phyloP scores from a whole-genome alignment of 2,888 invertebrate genomes.

The Molanna angustata region DNA sequence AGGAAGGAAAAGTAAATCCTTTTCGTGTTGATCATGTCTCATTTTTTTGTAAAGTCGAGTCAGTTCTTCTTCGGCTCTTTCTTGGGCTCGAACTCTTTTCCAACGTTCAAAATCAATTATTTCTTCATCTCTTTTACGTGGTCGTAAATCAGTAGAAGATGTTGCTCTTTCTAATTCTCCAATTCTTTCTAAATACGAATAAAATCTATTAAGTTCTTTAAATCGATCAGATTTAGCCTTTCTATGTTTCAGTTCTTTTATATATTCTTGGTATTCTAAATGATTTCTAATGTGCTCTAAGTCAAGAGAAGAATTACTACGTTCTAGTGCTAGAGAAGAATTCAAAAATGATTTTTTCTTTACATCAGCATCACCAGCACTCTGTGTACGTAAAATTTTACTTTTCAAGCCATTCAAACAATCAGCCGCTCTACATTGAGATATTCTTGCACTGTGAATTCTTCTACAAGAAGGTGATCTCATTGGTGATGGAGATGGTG shows the following conservation, averaged over 20 bases:
- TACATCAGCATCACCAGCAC: constrained; percentile 62
- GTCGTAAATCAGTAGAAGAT: constrained; percentile 65
- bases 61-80: constrained; percentile 80
- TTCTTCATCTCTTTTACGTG: constrained; percentile 72
- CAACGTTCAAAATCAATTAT: constrained; percentile 85
- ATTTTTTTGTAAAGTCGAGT: constrained; percentile 73
- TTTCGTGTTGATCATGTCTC: constrained; percentile 74
- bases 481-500: constrained; percentile 57
- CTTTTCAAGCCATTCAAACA: constrained; percentile 41
- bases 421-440: constrained; percentile 42
- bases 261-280: constrained; percentile 66
- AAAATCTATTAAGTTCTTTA: constrained; percentile 81
- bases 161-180: constrained; percentile 77
- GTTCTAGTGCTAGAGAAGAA: constrained; percentile 30
- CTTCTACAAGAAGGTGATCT: constrained; percentile 66
- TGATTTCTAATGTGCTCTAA: constrained; percentile 43
- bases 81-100: constrained; percentile 75
- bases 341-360: constrained; percentile 21
- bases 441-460: constrained; percentile 54
- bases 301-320: constrained; percentile 42
- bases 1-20: constrained; percentile 79
- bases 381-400: constrained; percentile 59
- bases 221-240: constrained; percentile 75
- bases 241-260: constrained; percentile 62
- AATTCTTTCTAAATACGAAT: constrained; percentile 79